Evolutionary conservation across 2,888 invertebrate species (phyloP), one percentile per base, ranked within the genome.

Genomic region (Autographa gamma): DNA sequence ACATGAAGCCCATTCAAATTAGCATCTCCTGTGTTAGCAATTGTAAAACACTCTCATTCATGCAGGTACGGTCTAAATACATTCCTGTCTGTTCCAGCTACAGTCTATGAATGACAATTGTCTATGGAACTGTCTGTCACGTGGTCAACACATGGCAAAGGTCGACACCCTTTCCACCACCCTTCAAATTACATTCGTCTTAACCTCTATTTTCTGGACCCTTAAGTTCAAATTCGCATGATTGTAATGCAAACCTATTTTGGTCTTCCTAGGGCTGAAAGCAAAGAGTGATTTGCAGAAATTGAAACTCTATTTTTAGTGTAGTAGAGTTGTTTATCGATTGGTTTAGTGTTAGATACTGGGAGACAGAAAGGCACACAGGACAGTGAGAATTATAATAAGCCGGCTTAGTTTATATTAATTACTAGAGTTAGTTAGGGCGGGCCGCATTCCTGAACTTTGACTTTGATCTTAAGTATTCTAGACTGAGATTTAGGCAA

Each of bases 121-220:
- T 25, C 74, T 63, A 74, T 75, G 73, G 77, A 73, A 72, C 71
- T 71, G 67, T 65, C 60, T 74, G 78, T 81, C 90, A 90, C 88
- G 87, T 90, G 90, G 82, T 41, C 69, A 66, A 82, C 91, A 90
- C 77, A 90, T 91, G 91, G 77, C 68, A 64, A 74, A 85, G 90
- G 90, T 90, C 91, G 88, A 85, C 90, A 90, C 84, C 90, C 90
- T 90, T 79, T 81, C 41, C 19, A 71, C 84, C 79, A 81, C 59
- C 62, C 79, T 85, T 80, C 82, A 76, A 34, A 32, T 60, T 64
- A 54, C 67, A 8, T 8, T 31, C 25, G 34, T 8, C 11, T 13
- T 16, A 32, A 69, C 18, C 56, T 61, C 69, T 76, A 56, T 8
- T 4, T 0, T 0, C 14, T n/a, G 8, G 0, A 0, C 0, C 0